Evolutionary conservation across 2,113 vertebrate species (phyloP), one percentile per base, ranked within the genome.

Genomic region (Carollia perspicillata): DNA sequence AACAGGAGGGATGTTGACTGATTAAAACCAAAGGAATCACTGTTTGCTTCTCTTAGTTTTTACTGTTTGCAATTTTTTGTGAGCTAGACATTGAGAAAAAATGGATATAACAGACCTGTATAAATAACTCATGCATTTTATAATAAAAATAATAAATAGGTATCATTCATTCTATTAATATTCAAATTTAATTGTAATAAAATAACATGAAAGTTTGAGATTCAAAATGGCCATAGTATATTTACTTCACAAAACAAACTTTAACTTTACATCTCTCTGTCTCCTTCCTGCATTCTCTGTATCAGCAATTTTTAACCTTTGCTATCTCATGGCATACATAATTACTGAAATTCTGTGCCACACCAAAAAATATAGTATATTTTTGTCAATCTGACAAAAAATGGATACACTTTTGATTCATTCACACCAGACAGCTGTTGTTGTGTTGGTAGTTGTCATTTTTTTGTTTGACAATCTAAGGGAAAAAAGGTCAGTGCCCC

Each of bases 201-300:
- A 49, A 63, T 7, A 5, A 2, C 35, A n/a, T 40, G 65, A 65
- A 28, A 83, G 13, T 92, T 87, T 75, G 5, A 30, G 58, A 33
- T 0, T 88, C 49, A 10, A 35, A 74, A 81, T 12, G 26, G 1
- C 1, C 35, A 18, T 18, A 20, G 8, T 53, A 7, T 66, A 8
- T 65, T 65, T 94, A 47, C 68, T 51, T 89, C 53, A 89, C 87
- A 42, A 58, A 75, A 30, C 65, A 89, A 86, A 37, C 26, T 47
- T 40, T 58, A 23, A n/a, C 26, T 60, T 49, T 23, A 22, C n/a
- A 18, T 47, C 37, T 33, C 28, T 75, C 44, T 40, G 8, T 23
- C 22, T 49, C 72, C 69, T 23, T 30, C 40, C 78, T 91, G 8
- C 51, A 14, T 44, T 89, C 37, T n/a, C 35, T 40, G 8, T 42